A percentile compares a stretch with the other conserved stretches of the same genome.
These are phyloP conservation scores for Lamproptera curius DNA, from an alignment of 2,888 invertebrate species.

Conservation along the genomic window DNA sequence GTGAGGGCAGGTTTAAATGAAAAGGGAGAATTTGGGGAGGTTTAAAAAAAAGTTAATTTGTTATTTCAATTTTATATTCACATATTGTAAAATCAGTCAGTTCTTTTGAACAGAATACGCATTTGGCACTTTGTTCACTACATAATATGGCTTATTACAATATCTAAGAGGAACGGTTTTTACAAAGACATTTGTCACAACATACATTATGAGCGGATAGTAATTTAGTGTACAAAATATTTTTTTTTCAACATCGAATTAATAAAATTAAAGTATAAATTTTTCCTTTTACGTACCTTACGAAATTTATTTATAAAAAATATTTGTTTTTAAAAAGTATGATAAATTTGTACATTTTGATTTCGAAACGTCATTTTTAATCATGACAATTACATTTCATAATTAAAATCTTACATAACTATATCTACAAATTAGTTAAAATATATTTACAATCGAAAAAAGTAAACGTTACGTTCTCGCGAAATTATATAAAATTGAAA, in stretches of 20 bases:
- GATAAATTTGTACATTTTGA: conserved; percentile 5
- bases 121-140: conserved; percentile 75
- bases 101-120: conserved; percentile 70
- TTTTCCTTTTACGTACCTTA: no score
- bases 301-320: no score
- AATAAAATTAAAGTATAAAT: no score
- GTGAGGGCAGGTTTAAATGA: no score
- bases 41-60: conserved; percentile 22
- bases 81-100: conserved; percentile 58
- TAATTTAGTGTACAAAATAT: not conserved
- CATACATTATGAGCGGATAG: not conserved
- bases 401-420: conserved; percentile 21
- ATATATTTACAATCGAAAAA: conserved; percentile 39
- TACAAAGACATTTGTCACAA: not conserved
- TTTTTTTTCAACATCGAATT: not conserved
- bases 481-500: conserved; percentile 40
- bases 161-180: conserved; percentile 20
- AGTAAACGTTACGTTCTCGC: conserved; percentile 19
- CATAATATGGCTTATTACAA: conserved; percentile 62
- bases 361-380: conserved; percentile 26
- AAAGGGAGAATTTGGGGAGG: no score
- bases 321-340: no score
- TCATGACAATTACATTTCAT: conserved; percentile 22
- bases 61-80: conserved; percentile 32
- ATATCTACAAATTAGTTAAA: conserved; percentile 27